Base-by-base conservation (phyloP, 1,140 invertebrate species). In the Drosophila pectinifera region DNA sequence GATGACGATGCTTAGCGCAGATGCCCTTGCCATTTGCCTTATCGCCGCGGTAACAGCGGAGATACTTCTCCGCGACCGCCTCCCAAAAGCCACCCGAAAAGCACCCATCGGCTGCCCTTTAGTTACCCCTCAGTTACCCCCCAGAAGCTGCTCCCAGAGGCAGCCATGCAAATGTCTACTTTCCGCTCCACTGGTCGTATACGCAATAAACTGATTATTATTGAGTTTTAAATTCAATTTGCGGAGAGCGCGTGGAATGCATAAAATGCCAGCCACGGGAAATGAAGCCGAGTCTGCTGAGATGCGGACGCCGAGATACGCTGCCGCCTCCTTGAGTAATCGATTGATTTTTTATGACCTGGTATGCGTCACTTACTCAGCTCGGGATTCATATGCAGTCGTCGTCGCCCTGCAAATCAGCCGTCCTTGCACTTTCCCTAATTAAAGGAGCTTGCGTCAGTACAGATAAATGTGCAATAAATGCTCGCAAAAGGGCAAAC, bases 161-260 rank as follows among this genome's bases (percentile, higher is more conserved):
- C 31, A 18, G 34, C 34, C 67, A 70, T 39, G 67, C 67, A 70
- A 70, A 70, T 70, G 49, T 70, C 67, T 56, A 46, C 51, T 58
- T 76, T 64, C 46, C 61, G 38, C 54, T 61, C 38, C 72, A 61
- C 69, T 38, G 38, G 48, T 72, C 74, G 74, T 76, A 80, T 80
- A 72, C 72, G 76, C 64, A 80, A 83, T 85, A 76, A 59, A 58
- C 43, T 58, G 59, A 55, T 83, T 76, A 84, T 85, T 67, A 80
- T 80, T 65, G 42, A 63, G 62, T 49, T 76, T 67, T 54, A 42
- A 63, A 80, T 77, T 84, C 59, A 80, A 84, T 84, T 85, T 65
- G 41, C 16, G 38, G 31, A 34, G 64, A 48, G 42, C 69, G 49
- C 72, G 41, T 62, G 69, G 57, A 53, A 63, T 62, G 68, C 55